phyloP scores from a whole-genome alignment of 30 jellyfish, hydroid and myxozoan genomes.

The Kudoa iwatai region DNA sequence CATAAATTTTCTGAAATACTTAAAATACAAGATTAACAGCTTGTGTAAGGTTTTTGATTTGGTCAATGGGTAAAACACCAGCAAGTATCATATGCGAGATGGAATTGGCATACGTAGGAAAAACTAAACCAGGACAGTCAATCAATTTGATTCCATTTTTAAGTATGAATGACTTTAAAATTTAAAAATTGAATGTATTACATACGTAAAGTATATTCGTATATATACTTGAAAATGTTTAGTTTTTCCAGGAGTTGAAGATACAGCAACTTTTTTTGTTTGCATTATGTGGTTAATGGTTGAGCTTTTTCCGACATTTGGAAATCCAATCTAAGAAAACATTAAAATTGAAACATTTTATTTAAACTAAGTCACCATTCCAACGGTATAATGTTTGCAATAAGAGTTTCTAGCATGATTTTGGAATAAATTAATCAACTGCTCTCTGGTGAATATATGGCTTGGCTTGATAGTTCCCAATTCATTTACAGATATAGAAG shows the following conservation, averaged over 20 bases:
- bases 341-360: not conserved
- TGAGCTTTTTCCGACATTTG: conserved; percentile 86
- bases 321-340: conserved; percentile 39
- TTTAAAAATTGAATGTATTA: not conserved
- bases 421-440: too few relatives aligned
- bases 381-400: not conserved
- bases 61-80: conserved; percentile 73
- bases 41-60: conserved; percentile 28
- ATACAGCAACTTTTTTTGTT: conserved; percentile 42
- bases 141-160: conserved; percentile 16
- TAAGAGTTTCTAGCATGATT: too few relatives aligned
- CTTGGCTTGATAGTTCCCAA: too few relatives aligned
- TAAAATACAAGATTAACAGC: conserved; percentile 4
- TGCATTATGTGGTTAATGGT: conserved; percentile 37
- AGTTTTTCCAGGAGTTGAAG: conserved; percentile 89
- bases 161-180: conserved; percentile 14
- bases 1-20: not conserved
- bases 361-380: too few relatives aligned
- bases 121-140: conserved; percentile 86
- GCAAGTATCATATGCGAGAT: conserved; percentile 45
- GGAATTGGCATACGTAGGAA: conserved; percentile 32
- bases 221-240: conserved; percentile 52
- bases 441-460: too few relatives aligned
- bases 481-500: too few relatives aligned
- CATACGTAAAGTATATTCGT: not conserved